Percentiles rank a stretch among this genome's conserved stretches.
Evolutionary conservation across 2,797 vertebrate species (phyloP).

Genomic region (Acanthurus leucopareius): DNA sequence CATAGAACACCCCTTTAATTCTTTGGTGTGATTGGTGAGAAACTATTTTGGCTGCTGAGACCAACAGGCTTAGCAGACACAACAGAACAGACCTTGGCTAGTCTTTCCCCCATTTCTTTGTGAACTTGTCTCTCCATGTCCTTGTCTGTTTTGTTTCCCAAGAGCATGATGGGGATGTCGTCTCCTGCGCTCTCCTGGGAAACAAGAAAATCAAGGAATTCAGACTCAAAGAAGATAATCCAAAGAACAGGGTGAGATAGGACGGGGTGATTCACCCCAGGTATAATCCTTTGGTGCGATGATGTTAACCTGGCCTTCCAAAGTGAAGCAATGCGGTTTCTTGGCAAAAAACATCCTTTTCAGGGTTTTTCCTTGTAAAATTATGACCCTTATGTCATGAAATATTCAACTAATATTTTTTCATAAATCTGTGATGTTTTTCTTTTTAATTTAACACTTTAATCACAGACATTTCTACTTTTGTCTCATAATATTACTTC

Average conservation of each 20-base stretch:
- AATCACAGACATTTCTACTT: too few relatives aligned
- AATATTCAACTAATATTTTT: too few relatives aligned
- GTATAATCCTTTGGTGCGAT: too few relatives aligned
- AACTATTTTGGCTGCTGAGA: background rate
- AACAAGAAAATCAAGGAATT: slow-evolving; percentile 28
- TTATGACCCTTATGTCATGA: too few relatives aligned
- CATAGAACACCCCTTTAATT: background rate
- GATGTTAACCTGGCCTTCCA: too few relatives aligned
- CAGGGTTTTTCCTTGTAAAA: too few relatives aligned
- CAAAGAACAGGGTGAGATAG: background rate
- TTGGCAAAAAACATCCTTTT: too few relatives aligned
- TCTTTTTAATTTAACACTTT: too few relatives aligned
- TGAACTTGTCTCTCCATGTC: slow-evolving; percentile 89
- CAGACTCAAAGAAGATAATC: background rate
- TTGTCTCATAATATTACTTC: too few relatives aligned
- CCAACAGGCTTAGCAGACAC: background rate
- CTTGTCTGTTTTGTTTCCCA: slow-evolving; percentile 94
- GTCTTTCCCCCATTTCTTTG: slow-evolving; percentile 83
- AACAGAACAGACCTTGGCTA: slow-evolving; percentile 89
- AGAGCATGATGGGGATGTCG: slow-evolving; percentile 89
- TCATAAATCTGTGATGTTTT: too few relatives aligned
- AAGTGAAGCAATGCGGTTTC: too few relatives aligned
- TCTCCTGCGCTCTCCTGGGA: slow-evolving; percentile 90
- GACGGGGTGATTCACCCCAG: too few relatives aligned
- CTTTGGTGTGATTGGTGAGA: background rate